Evolutionary conservation across 37 sponge, comb jelly and placozoan genomes (phyloP).

Genomic region (Cladorhizidae sp.): DNA sequence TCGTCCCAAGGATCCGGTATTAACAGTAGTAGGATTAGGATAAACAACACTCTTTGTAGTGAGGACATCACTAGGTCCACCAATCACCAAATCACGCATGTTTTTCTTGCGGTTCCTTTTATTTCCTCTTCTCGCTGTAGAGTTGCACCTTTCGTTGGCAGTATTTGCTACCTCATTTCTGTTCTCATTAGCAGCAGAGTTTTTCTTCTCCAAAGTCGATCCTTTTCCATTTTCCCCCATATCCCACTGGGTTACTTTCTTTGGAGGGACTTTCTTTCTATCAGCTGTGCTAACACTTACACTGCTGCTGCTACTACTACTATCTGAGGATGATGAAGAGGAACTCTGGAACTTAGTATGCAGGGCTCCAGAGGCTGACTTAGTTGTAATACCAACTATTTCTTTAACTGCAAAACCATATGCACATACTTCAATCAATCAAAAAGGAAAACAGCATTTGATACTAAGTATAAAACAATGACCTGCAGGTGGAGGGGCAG

Average conservation of each 20-base stretch:
- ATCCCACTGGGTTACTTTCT: conserved; percentile 4
- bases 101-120: conserved; percentile 10
- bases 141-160: background rate
- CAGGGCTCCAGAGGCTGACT: conserved; percentile 16
- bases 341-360: conserved; percentile 30
- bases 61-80: conserved; percentile 29
- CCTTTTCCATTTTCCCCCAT: background rate
- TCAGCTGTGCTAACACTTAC: background rate
- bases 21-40: background rate
- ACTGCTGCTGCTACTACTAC: conserved; percentile 2
- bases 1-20: background rate
- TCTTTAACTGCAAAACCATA: background rate
- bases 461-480: too few species aligned
- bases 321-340: background rate
- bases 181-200: too few species aligned
- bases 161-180: background rate
- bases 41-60: conserved; percentile 23
- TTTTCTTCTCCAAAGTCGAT: too few species aligned
- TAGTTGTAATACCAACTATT: background rate
- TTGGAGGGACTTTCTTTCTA: background rate
- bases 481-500: background rate
- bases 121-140: background rate
- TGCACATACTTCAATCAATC: background rate
- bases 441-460: too few species aligned
- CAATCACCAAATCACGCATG: background rate